A percentile compares a stretch with the other conserved stretches of the same genome.
Evolutionary conservation across 2,888 invertebrate genomes (phyloP).

Genomic region (Pseudolycoriella hygida): DNA sequence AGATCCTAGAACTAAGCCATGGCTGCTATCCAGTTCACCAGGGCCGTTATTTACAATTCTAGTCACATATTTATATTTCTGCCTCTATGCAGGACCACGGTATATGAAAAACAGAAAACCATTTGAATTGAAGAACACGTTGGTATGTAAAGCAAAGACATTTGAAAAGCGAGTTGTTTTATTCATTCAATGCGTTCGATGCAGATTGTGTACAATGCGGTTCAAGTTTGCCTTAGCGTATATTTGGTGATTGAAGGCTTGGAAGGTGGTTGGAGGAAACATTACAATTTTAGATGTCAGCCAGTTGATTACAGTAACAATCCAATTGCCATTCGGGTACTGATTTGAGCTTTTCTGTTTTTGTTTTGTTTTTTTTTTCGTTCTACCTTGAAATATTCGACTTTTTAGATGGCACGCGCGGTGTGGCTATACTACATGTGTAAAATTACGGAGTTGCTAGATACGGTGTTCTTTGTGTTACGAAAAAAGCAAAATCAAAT

Average conservation of each 20-base stretch:
- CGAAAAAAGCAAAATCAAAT: constrained; percentile 68
- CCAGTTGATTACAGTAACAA: constrained; percentile 46
- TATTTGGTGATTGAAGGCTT: constrained; percentile 57
- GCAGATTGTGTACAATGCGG: constrained; percentile 61
- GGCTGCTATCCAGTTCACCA: constrained; percentile 59
- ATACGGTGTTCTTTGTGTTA: constrained; percentile 59
- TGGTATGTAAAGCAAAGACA: constrained; percentile 21
- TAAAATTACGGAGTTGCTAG: constrained; percentile 27
- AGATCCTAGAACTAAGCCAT: constrained; percentile 52
- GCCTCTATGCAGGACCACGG: constrained; percentile 61
- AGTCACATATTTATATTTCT: constrained; percentile 52
- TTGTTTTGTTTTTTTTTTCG: not conserved
- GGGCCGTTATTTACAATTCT: constrained; percentile 49
- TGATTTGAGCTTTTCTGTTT: not conserved
- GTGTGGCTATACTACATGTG: constrained; percentile 30
- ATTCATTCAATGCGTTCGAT: too few relatives aligned
- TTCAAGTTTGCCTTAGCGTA: constrained; percentile 69
- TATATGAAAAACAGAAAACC: constrained; percentile 81
- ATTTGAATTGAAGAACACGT: constrained; percentile 55
- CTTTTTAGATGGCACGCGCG: constrained; percentile 30
- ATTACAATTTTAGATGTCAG: constrained; percentile 52
- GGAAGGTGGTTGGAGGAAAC: constrained; percentile 36
- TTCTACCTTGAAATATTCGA: too few relatives aligned
- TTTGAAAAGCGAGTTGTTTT: too few relatives aligned
- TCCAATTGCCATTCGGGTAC: constrained; percentile 38